Evolutionary conservation across 30 jellyfish, hydroid and myxozoan species (phyloP), one percentile per base, ranked within the genome.

Genomic region (Chrysaora quinquecirrha): DNA sequence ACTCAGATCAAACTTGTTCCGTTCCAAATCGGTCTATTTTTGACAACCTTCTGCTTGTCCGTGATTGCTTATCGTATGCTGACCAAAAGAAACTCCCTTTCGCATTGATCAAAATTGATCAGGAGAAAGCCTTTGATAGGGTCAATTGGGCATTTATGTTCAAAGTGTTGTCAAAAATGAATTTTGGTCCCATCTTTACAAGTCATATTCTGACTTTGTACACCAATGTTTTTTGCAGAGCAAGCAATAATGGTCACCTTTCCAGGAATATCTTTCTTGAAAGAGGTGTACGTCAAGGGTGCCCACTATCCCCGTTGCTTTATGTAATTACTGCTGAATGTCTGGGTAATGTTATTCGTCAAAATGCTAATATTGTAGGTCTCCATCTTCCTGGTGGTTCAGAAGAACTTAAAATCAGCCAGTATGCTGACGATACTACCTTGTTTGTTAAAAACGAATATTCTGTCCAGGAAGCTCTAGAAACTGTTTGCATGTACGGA

Each of bases 81-180:
- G 66, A 78, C 14, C 68, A 63, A 30, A 38, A 56, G 70, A 52
- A 49, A 3, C 32, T n/a, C 10, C 76, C 71, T 31, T 56, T 70
- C 1, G 71, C 78, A 9, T 18, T 86, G 19, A 30, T 86, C n/a
- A 60, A 66, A 28, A 34, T 86, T 2, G 95, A 84, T 75, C 86
- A 84, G 63, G 90, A 27, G 48, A 84, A 84, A 64, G 92, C 92
- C 47, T 84, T 84, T 75, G 95, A 74, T 77, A 31, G 83, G 43
- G 90, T 84, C 10, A 89, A 75, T 27, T 73, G 87, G 92, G 47
- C 34, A 9, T 86, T 75, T 48, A 66, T 75, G 25, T 19, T 11
- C 34, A 48, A 86, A n/a, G 75, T 77, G 12, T 16, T 86, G 27
- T 14, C 29, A 34, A 30, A 62, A 60, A 65, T 84, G 75, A 74